Conservation (phyloP, 2,888 invertebrate species). For the Callimorpha dominula region DNA sequence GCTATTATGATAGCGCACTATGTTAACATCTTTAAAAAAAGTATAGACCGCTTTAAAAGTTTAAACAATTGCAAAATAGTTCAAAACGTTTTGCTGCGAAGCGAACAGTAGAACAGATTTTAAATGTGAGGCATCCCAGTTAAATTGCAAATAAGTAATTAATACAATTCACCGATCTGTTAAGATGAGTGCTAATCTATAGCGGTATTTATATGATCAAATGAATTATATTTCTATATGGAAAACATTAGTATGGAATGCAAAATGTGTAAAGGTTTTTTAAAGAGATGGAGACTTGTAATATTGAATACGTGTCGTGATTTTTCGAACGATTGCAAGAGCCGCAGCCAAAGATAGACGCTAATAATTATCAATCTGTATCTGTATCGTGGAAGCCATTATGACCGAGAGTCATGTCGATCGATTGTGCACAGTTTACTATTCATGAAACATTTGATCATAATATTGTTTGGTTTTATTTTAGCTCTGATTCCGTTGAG, state of each 20-base stretch:
- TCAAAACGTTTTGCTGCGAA: conserved; percentile 34
- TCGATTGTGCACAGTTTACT: background rate
- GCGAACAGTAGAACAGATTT: conserved; percentile 41
- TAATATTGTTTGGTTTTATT: background rate
- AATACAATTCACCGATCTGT: conserved; percentile 31
- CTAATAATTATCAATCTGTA: background rate
- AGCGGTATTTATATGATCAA: conserved; percentile 13
- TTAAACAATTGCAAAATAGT: conserved; percentile 22
- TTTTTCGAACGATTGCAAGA: too few relatives aligned
- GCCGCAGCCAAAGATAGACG: too few relatives aligned
- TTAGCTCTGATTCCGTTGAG: background rate
- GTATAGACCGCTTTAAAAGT: background rate
- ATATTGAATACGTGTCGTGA: too few relatives aligned
- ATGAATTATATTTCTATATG: conserved; percentile 11
- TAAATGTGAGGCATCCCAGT: conserved; percentile 36
- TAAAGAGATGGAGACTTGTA: background rate
- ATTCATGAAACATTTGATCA: background rate
- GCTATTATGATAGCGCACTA: too few relatives aligned
- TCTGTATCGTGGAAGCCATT: background rate
- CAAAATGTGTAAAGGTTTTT: background rate
- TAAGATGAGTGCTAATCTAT: conserved; percentile 20
- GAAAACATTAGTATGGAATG: background rate
- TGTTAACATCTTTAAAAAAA: too few relatives aligned
- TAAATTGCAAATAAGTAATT: conserved; percentile 31
- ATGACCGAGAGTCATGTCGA: background rate